Base-by-base conservation (phyloP, 2,797 vertebrate species). In the Jordanella pulchra region DNA sequence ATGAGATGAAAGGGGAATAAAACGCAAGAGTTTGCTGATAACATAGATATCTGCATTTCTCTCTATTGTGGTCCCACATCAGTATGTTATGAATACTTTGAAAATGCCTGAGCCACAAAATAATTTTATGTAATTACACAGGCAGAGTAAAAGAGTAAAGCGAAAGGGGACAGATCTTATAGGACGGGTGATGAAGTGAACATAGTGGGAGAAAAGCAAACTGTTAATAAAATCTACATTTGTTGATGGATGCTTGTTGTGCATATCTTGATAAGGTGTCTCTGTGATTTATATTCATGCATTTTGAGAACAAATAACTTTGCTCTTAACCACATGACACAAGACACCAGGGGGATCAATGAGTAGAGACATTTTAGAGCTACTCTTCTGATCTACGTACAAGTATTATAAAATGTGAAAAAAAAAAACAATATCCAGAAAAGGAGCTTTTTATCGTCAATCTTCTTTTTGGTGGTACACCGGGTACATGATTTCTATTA, bases 401-500 rank as follows among this genome's bases (percentile, higher is more conserved):
- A 51, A 39, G 28, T 28, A 65, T 28, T 67, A 70, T 64, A 70
- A 60, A 80, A 65, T 66, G 72, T 72, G 61, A 39, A 70, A 47
- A 63, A 85, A 69, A 82, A n/a, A n/a, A n/a, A n/a, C 54, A 83
- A 65, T 81, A 71, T 63, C 71, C 80, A 71, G 55, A 78, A 80
- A 71, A 77, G 80, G 76, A 89, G 89, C 88, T 87, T 89, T 91
- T 90, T 87, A 89, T 87, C 63, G 67, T n/a, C 77, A 73, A 86
- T 85, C 82, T 80, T 90, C 76, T 82, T 79, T 67, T 67, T 69
- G 72, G 81, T 82, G 77, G 75, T 70, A 72, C 47, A 1, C 66
- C 69, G 69, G 80, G 84, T 86, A 87, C 87, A 78, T 83, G 72
- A 83, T 89, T 90, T 85, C 80, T 85, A 76, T 69, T 73, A 80